Conservation (phyloP, 2,797 vertebrate species). For the Leuciscus waleckii region DNA sequence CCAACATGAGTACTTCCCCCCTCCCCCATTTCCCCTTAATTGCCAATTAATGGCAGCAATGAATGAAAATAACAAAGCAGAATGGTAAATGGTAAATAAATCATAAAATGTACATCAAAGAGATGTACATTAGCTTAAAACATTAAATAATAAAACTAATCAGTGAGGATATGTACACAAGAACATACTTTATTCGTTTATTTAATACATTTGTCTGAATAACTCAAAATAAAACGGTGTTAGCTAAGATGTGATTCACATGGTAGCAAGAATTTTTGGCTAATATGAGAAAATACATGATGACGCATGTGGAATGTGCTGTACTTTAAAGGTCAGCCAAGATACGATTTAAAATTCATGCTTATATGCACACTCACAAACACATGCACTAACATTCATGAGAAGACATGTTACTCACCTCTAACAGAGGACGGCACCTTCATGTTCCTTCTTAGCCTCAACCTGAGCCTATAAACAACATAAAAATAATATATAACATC, state of each 20-base stretch:
- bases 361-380: conserved; percentile 28
- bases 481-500: conserved; percentile 5
- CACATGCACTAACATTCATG: conserved; percentile 14
- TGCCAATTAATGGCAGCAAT: conserved; percentile 13
- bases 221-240: conserved; percentile 3
- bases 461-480: conserved; percentile 92
- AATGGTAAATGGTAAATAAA: neutral
- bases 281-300: conserved; percentile 34
- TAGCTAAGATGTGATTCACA: conserved; percentile 24
- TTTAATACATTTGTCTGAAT: neutral
- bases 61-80: neutral
- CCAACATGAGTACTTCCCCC: neutral
- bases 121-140: neutral
- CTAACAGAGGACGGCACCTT: conserved; percentile 96
- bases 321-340: conserved; percentile 15
- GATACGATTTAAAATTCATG: conserved; percentile 50
- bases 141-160: neutral
- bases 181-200: neutral
- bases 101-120: neutral
- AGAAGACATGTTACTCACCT: conserved; percentile 82
- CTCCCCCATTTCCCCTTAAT: neutral
- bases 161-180: neutral
- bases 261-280: conserved; percentile 21
- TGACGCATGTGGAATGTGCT: conserved; percentile 16
- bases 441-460: conserved; percentile 98